phyloP scores from a whole-genome alignment of 2,888 invertebrate species.

The Thera obeliscata region DNA sequence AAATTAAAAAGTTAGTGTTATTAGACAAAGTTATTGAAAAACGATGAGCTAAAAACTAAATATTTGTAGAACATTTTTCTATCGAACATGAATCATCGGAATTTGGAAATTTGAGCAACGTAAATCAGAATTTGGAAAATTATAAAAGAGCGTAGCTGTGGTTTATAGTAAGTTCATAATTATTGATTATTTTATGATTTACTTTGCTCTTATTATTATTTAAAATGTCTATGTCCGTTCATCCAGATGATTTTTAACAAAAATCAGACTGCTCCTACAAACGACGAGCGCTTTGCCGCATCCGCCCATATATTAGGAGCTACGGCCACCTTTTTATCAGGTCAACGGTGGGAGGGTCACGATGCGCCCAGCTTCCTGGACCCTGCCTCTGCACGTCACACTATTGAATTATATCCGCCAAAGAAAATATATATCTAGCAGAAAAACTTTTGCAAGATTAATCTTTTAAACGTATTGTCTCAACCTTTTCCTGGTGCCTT shows the following conservation, averaged over 20 bases:
- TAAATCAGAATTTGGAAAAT: no score
- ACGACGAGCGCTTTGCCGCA: conserved; percentile 11
- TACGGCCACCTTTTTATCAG: conserved; percentile 65
- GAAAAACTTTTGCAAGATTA: conserved; percentile 37
- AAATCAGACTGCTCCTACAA: conserved; percentile 1
- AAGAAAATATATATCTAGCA: conserved; percentile 35
- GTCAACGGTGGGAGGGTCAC: conserved; percentile 69
- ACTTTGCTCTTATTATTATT: background rate
- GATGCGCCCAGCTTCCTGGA: conserved; percentile 41
- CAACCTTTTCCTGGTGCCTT: conserved; percentile 32
- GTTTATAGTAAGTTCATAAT: no score
- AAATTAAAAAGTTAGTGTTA: background rate
- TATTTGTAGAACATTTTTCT: no score
- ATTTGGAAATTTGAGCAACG: no score
- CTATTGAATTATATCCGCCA: conserved; percentile 55
- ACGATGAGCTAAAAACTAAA: no score
- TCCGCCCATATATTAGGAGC: conserved; percentile 31
- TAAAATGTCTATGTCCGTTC: no score
- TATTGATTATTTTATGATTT: no score
- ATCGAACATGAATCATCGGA: no score
- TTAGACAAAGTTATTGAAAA: background rate
- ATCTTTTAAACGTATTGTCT: conserved; percentile 41
- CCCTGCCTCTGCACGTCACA: conserved; percentile 48
- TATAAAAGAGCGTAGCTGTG: no score
- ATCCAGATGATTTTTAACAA: background rate